A percentile compares a stretch with the other conserved stretches of the same genome.
Conservation (phyloP, 2,888 invertebrate genomes). For the Hybos culiciformis region DNA sequence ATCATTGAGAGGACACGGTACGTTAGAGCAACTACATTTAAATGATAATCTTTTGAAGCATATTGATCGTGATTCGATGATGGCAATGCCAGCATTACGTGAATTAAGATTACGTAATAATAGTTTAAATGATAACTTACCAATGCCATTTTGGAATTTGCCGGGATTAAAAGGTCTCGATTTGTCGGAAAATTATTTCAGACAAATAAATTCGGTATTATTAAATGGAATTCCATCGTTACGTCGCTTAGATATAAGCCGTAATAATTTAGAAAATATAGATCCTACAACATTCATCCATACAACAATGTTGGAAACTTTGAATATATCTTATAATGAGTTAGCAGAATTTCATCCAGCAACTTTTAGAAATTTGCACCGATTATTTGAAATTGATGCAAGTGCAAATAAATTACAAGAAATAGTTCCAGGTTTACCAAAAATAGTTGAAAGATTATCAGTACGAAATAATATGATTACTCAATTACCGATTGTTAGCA, state of each 20-base stretch:
- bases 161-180: slow-evolving; percentile 75
- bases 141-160: slow-evolving; percentile 70
- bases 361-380: slow-evolving; percentile 59
- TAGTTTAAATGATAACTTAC: slow-evolving; percentile 57
- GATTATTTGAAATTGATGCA: slow-evolving; percentile 65
- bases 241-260: slow-evolving; percentile 60
- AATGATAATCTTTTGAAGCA: slow-evolving; percentile 62
- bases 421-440: slow-evolving; percentile 63
- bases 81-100: slow-evolving; percentile 68
- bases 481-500: slow-evolving; percentile 48
- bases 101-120: slow-evolving; percentile 74
- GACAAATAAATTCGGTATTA: slow-evolving; percentile 55
- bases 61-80: slow-evolving; percentile 66
- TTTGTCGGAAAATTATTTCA: slow-evolving; percentile 60
- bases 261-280: slow-evolving; percentile 53
- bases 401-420: slow-evolving; percentile 59
- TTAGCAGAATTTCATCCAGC: slow-evolving; percentile 57
- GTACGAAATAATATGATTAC: slow-evolving; percentile 57
- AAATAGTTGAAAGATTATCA: slow-evolving; percentile 61
- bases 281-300: slow-evolving; percentile 61
- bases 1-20: slow-evolving; percentile 63
- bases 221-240: slow-evolving; percentile 61
- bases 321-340: slow-evolving; percentile 67
- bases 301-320: slow-evolving; percentile 57
- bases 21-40: slow-evolving; percentile 64